Base-by-base conservation (phyloP, 2,113 vertebrate species). In the Misgurnus anguillicaudatus region DNA sequence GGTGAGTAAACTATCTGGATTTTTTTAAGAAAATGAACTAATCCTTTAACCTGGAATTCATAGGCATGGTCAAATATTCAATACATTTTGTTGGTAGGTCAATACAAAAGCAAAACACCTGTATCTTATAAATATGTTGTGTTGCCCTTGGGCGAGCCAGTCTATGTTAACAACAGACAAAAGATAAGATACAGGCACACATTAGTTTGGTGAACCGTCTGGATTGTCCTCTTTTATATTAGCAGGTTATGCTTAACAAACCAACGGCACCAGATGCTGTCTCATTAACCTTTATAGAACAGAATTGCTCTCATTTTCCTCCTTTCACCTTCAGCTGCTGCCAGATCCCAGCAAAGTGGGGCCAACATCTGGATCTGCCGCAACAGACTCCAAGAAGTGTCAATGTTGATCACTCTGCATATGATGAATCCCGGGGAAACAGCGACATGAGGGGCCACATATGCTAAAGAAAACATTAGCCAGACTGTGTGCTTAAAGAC, bases 191-290 rank as follows among this genome's bases (percentile, higher is more conserved):
- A 17, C 55, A 86, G 78, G 77, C 47, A 87, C 84, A 87, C 77
- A 83, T 80, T 80, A 84, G 82, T 75, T 71, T 77, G 84, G 78
- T 82, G 80, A 85, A 42, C 41, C 4, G 10, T 24, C 55, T 62
- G 71, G 60, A 39, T 69, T 71, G 64, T 82, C 72, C 66, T 80
- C 71, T 72, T 62, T 67, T 82, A 67, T 17, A 75, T 74, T 74
- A 82, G 66, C 24, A 61, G 72, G 51, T 84, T 69, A 76, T 8
- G 61, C 84, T 70, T 77, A 85, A 73, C 24, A 79, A 82, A 79
- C 86, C 88, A 91, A 80, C 86, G 86, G 82, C 38, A 84, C 85
- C 91, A 91, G 90, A 92, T 92, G 90, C 82, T 61, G 82, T 84
- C 75, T 86, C 88, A 92, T 92, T 88, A 89, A 86, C 82, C 80